phyloP scores from a whole-genome alignment of 2,113 vertebrate species.

The Phodopus roborovskii region DNA sequence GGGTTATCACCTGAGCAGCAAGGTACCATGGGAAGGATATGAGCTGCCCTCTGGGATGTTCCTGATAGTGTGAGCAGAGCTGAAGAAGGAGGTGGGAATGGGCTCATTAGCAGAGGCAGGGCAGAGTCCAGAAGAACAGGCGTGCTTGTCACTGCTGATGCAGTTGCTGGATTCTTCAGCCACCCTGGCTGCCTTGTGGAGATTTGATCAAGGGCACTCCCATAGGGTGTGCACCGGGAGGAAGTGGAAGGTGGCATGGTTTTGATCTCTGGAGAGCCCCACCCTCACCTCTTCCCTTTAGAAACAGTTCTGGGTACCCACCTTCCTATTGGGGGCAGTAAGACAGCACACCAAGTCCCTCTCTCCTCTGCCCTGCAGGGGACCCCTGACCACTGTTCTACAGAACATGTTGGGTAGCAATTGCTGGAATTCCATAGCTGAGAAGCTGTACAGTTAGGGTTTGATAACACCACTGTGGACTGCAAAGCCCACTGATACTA shows the following conservation, averaged over 20 bases:
- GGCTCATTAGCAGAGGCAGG: neutral
- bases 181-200: neutral
- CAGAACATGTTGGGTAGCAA: neutral
- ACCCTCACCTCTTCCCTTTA: neutral
- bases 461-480: neutral
- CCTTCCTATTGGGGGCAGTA: neutral
- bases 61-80: neutral
- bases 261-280: neutral
- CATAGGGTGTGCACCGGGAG: neutral
- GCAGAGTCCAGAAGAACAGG: neutral
- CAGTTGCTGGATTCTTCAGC: neutral
- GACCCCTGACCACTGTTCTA: neutral
- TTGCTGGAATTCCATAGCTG: neutral
- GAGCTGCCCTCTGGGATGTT: neutral
- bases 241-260: neutral
- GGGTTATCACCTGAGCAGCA: neutral
- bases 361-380: neutral
- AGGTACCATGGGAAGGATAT: neutral
- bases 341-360: accelerated
- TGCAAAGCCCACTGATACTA: neutral
- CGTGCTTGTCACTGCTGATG: neutral
- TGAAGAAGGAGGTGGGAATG: no score
- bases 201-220: neutral
- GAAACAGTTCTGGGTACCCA: neutral
- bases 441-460: neutral